These are phyloP conservation scores for Leucoraja ocellata DNA, from an alignment of 2,797 vertebrate species.

Conservation along the genomic window DNA sequence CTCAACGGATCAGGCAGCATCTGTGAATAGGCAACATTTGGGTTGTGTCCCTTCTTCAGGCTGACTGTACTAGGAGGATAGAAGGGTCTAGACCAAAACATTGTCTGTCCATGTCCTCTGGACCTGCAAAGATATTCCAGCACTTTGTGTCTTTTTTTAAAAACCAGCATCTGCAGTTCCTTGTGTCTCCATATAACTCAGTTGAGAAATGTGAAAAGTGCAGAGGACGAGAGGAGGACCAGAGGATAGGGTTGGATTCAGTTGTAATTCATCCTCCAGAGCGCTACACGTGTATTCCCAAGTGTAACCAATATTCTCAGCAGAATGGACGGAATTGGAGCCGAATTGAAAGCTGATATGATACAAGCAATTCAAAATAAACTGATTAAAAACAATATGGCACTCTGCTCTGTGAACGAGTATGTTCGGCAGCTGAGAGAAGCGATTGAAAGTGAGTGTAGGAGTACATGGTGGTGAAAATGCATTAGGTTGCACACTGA, in stretches of 20 bases:
- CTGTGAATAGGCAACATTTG: no score
- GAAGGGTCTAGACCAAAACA: no score
- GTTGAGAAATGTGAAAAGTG: background rate
- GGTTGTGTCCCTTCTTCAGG: no score
- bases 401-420: background rate
- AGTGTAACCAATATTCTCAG: background rate
- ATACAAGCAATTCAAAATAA: conserved; percentile 2
- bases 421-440: background rate
- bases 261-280: background rate
- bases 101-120: no score
- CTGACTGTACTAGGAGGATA: no score
- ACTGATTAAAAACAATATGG: background rate
- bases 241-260: background rate
- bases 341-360: background rate
- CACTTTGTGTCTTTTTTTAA: no score
- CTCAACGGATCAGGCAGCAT: no score
- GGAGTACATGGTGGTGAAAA: background rate
- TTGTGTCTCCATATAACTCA: background rate
- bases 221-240: background rate
- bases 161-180: no score
- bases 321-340: background rate
- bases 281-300: background rate
- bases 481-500: background rate
- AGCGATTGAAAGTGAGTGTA: background rate
- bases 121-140: no score